Conservation (phyloP, 2,888 invertebrate species). For the Leucophenga montana region DNA sequence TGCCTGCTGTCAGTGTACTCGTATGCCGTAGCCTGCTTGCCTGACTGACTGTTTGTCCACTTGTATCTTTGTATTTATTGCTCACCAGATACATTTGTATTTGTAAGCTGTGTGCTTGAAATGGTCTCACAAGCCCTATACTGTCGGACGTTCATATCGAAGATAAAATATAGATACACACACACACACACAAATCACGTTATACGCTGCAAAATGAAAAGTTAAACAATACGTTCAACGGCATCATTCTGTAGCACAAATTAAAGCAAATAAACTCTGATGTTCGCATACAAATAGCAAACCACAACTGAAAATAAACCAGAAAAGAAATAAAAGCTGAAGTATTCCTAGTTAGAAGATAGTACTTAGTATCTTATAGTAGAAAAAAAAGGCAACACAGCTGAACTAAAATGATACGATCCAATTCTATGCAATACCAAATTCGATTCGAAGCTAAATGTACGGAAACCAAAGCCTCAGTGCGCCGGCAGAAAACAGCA, state of each 20-base stretch:
- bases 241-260: background rate
- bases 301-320: too few species aligned
- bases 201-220: constrained; percentile 4
- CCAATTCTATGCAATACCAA: background rate
- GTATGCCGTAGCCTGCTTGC: background rate
- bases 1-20: too few species aligned
- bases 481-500: background rate
- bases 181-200: background rate
- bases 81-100: background rate
- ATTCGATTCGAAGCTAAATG: constrained; percentile 8
- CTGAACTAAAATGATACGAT: too few species aligned
- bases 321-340: too few species aligned
- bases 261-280: constrained; percentile 12
- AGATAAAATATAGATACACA: background rate
- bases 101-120: background rate
- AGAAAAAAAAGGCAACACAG: too few species aligned
- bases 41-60: background rate
- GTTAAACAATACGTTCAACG: background rate
- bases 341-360: too few species aligned
- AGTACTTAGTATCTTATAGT: too few species aligned
- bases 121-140: background rate
- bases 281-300: background rate
- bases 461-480: background rate
- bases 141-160: background rate
- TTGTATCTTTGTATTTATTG: background rate